These are phyloP conservation scores for Labroides dimidiatus DNA, from an alignment of 2,797 vertebrate species.

Conservation along the genomic window DNA sequence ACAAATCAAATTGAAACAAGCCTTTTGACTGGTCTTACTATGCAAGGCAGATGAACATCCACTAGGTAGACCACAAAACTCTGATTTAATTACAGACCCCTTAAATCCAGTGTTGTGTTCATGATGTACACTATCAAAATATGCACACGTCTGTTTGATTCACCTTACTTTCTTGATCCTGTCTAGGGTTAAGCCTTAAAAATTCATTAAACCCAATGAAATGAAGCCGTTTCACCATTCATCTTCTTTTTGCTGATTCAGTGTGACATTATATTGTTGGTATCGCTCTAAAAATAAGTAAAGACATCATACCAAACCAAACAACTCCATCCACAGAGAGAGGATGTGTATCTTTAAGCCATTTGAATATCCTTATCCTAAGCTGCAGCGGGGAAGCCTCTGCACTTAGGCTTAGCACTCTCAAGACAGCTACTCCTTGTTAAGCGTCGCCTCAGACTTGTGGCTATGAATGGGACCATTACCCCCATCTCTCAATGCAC, in stretches of 20 bases:
- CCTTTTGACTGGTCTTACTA: conserved; percentile 67
- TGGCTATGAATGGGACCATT: conserved; percentile 77
- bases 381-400: conserved; percentile 70
- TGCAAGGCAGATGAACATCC: conserved; percentile 25
- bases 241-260: conserved; percentile 1
- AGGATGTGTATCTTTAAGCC: conserved; percentile 65
- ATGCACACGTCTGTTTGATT: conserved; percentile 35
- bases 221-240: background rate
- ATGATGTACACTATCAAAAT: conserved; percentile 16
- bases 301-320: conserved; percentile 32
- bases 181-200: conserved; percentile 14
- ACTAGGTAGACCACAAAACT: no score
- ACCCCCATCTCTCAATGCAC: conserved; percentile 69
- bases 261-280: background rate
- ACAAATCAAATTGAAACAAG: conserved; percentile 53
- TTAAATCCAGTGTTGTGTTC: conserved; percentile 47
- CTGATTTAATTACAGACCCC: no score
- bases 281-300: conserved; percentile 21
- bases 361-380: conserved; percentile 76
- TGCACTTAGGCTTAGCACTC: conserved; percentile 76
- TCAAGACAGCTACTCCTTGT: conserved; percentile 78
- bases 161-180: conserved; percentile 3
- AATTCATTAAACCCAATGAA: background rate
- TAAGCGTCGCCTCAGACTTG: conserved; percentile 73
- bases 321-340: conserved; percentile 42